These are phyloP conservation scores for Glaucomys volans DNA, from an alignment of 2,113 vertebrate species.

Conservation along the genomic window DNA sequence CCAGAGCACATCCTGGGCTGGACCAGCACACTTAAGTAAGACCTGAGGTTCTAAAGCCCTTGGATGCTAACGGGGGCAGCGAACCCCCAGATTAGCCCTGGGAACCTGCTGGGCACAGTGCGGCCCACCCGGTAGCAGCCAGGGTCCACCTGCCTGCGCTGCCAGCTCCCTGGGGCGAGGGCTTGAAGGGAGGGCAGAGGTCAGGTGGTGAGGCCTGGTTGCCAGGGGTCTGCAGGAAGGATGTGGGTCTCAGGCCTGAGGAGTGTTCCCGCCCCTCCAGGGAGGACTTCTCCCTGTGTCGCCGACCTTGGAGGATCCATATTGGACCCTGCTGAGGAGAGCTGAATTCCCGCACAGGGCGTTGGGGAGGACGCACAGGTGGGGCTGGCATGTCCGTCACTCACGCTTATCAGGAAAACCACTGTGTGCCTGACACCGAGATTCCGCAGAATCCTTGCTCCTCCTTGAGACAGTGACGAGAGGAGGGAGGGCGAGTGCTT, in stretches of 20 bases:
- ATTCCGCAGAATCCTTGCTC: background rate
- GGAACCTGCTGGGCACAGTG: background rate
- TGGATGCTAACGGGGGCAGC: background rate
- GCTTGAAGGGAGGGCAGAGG: background rate
- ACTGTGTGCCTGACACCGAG: conserved; percentile 2
- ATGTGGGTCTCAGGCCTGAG: background rate
- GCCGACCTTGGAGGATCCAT: background rate
- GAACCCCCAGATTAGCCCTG: background rate
- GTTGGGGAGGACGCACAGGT: background rate
- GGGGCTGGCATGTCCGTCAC: conserved; percentile 18
- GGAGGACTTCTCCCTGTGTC: background rate
- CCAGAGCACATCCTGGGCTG: background rate
- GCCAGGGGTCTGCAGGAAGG: background rate
- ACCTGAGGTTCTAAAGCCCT: background rate
- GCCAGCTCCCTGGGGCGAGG: background rate
- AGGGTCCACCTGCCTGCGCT: background rate
- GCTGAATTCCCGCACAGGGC: conserved; percentile 11
- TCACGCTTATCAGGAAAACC: conserved; percentile 21
- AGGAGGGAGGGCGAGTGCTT: conserved; percentile 1
- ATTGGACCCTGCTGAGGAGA: background rate
- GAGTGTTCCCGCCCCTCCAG: background rate
- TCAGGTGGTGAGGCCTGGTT: background rate
- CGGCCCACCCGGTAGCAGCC: background rate
- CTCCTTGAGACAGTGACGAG: conserved; percentile 37
- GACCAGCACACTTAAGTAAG: background rate